Evolutionary conservation across 1,140 invertebrate species (phyloP), one percentile per base, ranked within the genome.

Genomic region (Anastrepha ludens): DNA sequence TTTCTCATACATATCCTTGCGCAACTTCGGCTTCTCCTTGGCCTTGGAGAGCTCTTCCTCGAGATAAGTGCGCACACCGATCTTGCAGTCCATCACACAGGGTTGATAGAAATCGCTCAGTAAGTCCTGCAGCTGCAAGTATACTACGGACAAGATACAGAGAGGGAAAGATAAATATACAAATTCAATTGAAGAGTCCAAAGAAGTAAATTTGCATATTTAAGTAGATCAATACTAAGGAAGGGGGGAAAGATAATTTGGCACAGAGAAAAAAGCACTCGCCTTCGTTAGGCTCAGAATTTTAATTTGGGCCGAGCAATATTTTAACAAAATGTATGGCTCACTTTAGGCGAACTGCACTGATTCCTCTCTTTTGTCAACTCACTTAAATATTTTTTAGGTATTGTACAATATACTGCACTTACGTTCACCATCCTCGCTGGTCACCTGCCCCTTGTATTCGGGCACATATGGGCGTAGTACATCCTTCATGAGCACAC

Each of bases 1-100:
- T 94, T 99, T 99, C 89, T 99, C 97, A 93, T 99, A 99, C 97
- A 99, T 98, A 93, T 99, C 98, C 95, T 97, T 97, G 94, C 97
- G 95, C 89, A 99, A 94, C 93, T 98, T 98, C 13, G 98, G 98
- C 93, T 98, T 98, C 93, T 98, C 97, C 93, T 98, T 97, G 3
- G 98, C 98, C 94, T 98, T 99, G 1, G 97, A 96, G 29, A 99
- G 94, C 93, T 99, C 98, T 89, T 98, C 98, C 94, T 99, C 98
- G 85, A 99, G 94, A 93, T 99, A 99, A 0, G 98, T 99, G 89
- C 98, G 94, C 2, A 98, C 97, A 47, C 98, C 98, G 89, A 99
- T 96, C 94, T 99, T 99, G 93, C 98, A 98, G 93, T 99, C 98
- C 98, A 99, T 99, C 0, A 99, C 98, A 91, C 97, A 98, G 0